Evolutionary conservation across 2,113 vertebrate species (phyloP).

Genomic region (Mormyrus lacerda): DNA sequence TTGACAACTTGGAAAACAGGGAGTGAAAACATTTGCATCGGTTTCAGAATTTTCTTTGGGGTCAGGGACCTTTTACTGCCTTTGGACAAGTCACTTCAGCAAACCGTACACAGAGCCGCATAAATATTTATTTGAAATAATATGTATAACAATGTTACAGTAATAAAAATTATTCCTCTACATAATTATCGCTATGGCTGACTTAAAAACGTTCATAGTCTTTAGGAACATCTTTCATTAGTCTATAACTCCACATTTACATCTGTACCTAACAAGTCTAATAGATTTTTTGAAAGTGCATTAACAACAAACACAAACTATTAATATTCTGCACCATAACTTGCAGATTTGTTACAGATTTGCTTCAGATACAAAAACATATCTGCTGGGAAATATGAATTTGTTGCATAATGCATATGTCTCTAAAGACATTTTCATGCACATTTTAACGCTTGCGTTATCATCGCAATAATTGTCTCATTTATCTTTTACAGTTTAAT

Average conservation of each 20-base stretch:
- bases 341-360: background rate
- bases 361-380: constrained; percentile 1
- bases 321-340: background rate
- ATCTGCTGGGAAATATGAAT: constrained; percentile 2
- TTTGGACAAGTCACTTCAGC: background rate
- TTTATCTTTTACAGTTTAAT: background rate
- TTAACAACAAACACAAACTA: constrained; percentile 4
- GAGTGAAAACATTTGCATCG: background rate
- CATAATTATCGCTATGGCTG: background rate
- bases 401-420: background rate
- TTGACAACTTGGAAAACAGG: background rate
- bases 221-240: background rate
- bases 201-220: background rate
- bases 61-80: background rate
- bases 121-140: background rate
- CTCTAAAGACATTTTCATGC: background rate
- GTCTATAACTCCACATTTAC: background rate
- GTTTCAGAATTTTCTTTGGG: background rate
- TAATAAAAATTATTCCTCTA: background rate
- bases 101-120: background rate
- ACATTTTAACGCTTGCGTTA: constrained; percentile 4
- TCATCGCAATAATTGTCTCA: background rate
- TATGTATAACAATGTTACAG: background rate
- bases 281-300: background rate
- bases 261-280: background rate